Evolutionary conservation across 2,113 vertebrate species (phyloP).

Genomic region (Sinosuthora webbiana): DNA sequence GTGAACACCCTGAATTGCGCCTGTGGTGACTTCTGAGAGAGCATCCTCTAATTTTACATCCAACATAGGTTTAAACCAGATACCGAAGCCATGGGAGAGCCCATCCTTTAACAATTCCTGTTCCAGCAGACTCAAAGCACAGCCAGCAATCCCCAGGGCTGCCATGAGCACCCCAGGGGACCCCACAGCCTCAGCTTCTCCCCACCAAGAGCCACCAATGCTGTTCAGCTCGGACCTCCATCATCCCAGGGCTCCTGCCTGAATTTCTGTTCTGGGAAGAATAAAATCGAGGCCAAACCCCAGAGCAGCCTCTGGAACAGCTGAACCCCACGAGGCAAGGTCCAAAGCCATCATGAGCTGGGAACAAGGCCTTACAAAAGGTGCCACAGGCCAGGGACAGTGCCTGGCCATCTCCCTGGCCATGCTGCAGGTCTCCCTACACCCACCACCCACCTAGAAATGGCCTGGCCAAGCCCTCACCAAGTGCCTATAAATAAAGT

Average conservation of each 20-base stretch:
- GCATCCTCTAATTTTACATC: not conserved
- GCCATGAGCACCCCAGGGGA: not conserved
- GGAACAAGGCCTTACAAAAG: not conserved
- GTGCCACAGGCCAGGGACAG: not conserved
- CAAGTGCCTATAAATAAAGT: not conserved
- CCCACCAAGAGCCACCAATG: fast-evolving
- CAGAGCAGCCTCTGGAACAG: not conserved
- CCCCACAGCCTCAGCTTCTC: not conserved
- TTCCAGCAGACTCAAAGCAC: not conserved
- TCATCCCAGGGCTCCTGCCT: not conserved
- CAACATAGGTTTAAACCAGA: not conserved
- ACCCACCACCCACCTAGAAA: not conserved
- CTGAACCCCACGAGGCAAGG: not conserved
- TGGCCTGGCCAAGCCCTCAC: not conserved
- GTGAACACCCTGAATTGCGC: not conserved
- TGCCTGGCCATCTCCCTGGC: fast-evolving
- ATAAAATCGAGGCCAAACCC: not conserved
- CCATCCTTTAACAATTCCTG: not conserved
- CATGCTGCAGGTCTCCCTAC: not conserved
- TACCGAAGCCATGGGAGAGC: not conserved
- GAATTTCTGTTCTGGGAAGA: not conserved
- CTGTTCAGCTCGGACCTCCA: not conserved
- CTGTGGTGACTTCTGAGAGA: not conserved
- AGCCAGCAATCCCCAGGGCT: not conserved
- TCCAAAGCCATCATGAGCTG: fast-evolving